These are phyloP conservation scores for Cebus imitator DNA, from an alignment of 2,113 vertebrate genomes.

Conservation along the genomic window DNA sequence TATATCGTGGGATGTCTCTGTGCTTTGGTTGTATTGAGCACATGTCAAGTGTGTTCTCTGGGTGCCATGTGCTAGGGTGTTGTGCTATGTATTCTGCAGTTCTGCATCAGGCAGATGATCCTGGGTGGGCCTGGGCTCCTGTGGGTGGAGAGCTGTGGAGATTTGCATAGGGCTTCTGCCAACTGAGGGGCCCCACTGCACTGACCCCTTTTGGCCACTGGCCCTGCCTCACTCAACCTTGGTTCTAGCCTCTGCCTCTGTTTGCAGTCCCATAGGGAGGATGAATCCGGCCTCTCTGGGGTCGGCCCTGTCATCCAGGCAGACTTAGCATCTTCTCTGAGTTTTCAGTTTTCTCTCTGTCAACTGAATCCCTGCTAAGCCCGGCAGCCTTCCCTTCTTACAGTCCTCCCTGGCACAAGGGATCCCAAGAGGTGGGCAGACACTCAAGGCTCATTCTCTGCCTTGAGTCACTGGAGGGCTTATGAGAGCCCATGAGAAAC, in stretches of 20 bases:
- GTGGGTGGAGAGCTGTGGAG: too few species aligned
- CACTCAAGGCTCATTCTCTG: background rate
- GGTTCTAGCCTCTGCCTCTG: background rate
- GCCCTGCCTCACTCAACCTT: background rate
- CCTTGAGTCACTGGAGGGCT: background rate
- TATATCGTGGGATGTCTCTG: background rate
- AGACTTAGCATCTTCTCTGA: background rate
- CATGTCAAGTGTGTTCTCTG: rapidly evolving
- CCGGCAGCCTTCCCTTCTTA: background rate
- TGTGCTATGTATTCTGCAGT: background rate
- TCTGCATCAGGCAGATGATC: background rate
- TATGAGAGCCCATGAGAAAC: background rate
- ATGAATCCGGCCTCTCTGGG: background rate
- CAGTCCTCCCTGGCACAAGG: background rate
- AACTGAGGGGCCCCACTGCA: background rate
- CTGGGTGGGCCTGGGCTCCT: background rate
- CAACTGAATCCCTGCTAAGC: background rate
- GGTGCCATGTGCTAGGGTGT: rapidly evolving
- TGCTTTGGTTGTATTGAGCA: background rate
- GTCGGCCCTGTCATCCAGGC: background rate
- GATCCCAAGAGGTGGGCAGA: background rate
- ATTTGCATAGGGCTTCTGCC: background rate
- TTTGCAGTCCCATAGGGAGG: rapidly evolving
- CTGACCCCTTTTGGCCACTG: background rate
- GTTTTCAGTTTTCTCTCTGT: background rate